These are phyloP conservation scores for Pantelozetes paolii DNA, from an alignment of 2,888 invertebrate genomes.

Conservation along the genomic window DNA sequence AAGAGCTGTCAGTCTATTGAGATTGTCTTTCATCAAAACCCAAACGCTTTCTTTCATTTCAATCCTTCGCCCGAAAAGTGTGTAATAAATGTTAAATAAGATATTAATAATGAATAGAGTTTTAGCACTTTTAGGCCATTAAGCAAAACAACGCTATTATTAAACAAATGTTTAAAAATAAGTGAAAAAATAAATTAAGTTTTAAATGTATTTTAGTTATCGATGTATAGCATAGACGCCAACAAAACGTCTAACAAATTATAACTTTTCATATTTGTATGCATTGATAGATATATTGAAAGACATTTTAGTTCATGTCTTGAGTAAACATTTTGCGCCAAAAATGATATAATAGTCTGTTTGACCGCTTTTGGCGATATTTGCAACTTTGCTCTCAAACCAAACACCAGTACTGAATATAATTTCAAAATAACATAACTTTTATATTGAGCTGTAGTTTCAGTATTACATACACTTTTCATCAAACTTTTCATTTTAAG, in stretches of 20 bases:
- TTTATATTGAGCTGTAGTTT: too few relatives aligned
- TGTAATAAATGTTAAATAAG: conserved; percentile 1
- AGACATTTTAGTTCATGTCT: conserved; percentile 16
- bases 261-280: neutral
- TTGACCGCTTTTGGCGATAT: neutral
- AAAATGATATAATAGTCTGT: conserved; percentile 28
- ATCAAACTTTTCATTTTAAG: neutral
- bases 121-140: conserved; percentile 19
- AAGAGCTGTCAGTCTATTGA: neutral
- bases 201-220: too few relatives aligned
- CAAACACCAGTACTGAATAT: neutral
- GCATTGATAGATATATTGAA: neutral
- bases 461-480: conserved; percentile 16
- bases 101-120: conserved; percentile 11
- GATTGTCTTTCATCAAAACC: conserved; percentile 14
- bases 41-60: neutral
- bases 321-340: conserved; percentile 21
- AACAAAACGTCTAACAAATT: neutral
- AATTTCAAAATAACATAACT: neutral
- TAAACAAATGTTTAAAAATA: neutral
- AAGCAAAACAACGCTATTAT: neutral
- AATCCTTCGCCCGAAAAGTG: neutral
- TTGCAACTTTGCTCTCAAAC: conserved; percentile 11
- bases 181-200: conserved; percentile 8
- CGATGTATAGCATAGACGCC: too few relatives aligned